Base-by-base conservation (phyloP, 2,888 invertebrate species). In the Hyppa rectilinea region DNA sequence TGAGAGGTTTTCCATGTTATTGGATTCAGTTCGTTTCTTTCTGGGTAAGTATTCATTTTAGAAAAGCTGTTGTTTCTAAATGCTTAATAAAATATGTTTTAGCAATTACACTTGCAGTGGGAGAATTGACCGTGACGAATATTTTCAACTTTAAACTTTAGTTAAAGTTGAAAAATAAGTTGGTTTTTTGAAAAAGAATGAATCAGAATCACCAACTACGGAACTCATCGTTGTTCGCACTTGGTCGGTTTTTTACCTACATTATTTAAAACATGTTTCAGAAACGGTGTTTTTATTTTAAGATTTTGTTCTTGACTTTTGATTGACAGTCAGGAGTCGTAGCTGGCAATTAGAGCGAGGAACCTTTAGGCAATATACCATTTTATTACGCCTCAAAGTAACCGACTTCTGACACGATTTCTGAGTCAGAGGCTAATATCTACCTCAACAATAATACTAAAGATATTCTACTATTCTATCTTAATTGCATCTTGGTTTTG, bases 301-400 rank as follows among this genome's bases (percentile, higher is more conserved):
- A 58, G 1, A 50, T 69, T 60, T 49, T 23, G 45, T 23, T 69
- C 59, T 64, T 68, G 55, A 64, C 14, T 49, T 65, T 52, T 80
- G 76, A 80, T 62, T 80, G 78, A 71, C 66, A 76, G 60, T 38
- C 58, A 36, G 45, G 45, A 58, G 38, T 71, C 26, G 7, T 10
- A 59, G 12, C 17, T 29, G 29, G 50, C 38, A 64, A 69, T 69
- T 70, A 61, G 34, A 73, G 12, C 73, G 23, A 73, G 58, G 34
- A 75, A 68, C 73, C 71, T 66, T 55, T 65, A 55, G 2, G 20
- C 40, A 38, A 38, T 55, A 36, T 9, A 66, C 20, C 20, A 40
- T 47, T 65, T 38, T 53, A 45, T 45, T 14, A 23, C 62, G 14
- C 14, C 17, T 36, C n/a, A 26, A 59, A 50, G n/a, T 6, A 23